Evolutionary conservation across 1,140 invertebrate species (phyloP).

Genomic region (Atopsyche davidsoni): DNA sequence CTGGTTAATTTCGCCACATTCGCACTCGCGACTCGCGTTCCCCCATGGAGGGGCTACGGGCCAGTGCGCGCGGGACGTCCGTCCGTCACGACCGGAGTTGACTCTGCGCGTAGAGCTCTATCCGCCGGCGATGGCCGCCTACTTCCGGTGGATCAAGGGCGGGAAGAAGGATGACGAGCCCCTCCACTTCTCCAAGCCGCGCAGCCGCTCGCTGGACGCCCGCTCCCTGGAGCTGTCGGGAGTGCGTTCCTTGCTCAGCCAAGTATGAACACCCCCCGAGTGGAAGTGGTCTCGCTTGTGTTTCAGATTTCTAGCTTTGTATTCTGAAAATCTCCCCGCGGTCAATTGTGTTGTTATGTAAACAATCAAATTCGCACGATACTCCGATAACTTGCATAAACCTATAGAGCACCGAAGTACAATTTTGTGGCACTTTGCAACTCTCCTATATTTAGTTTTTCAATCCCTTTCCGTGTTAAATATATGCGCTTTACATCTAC

Average conservation of each 20-base stretch:
- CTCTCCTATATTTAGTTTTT: no score
- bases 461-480: no score
- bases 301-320: no score
- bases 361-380: no score
- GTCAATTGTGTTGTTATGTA: no score
- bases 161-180: slow-evolving; percentile 55
- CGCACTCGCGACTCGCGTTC: background rate
- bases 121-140: slow-evolving; percentile 53
- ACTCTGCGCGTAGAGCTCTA: background rate
- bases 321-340: no score
- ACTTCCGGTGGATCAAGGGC: slow-evolving; percentile 67
- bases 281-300: no score
- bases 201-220: slow-evolving; percentile 72
- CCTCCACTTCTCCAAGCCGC: slow-evolving; percentile 54
- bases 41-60: background rate
- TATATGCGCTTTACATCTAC: no score
- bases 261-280: slow-evolving; percentile 14
- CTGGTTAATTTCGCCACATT: slow-evolving; percentile 22
- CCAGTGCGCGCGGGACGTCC: background rate
- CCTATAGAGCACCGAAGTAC: no score
- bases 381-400: no score
- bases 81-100: background rate
- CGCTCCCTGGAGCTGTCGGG: slow-evolving; percentile 65
- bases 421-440: no score
- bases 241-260: slow-evolving; percentile 53